phyloP scores from a whole-genome alignment of 1,140 invertebrate species.

The Diachasma alloeum region DNA sequence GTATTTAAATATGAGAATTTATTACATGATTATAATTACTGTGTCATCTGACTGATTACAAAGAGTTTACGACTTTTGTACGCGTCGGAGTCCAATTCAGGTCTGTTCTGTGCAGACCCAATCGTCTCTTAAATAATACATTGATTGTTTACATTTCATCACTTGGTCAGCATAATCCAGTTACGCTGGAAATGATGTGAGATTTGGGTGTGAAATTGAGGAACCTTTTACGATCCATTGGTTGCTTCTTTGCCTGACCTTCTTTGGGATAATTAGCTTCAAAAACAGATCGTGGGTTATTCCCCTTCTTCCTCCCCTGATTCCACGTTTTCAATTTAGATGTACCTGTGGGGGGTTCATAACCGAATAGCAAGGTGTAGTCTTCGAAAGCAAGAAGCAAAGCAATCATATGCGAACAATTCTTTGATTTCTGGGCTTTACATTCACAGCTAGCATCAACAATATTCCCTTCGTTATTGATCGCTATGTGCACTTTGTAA shows the following conservation, averaged over 20 bases:
- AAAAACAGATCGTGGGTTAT: neutral
- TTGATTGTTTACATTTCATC: no score
- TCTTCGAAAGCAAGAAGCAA: slow-evolving; percentile 10
- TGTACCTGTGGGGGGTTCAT: neutral
- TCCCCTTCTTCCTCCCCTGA: neutral
- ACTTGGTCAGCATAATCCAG: no score
- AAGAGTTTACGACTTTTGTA: no score
- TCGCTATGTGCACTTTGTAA: neutral
- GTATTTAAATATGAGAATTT: no score
- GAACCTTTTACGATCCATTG: neutral
- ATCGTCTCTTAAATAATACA: no score
- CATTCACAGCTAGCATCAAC: slow-evolving; percentile 7
- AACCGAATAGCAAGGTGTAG: neutral
- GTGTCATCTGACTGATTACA: no score
- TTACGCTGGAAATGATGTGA: no score
- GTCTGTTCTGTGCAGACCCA: no score
- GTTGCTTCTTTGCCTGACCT: neutral
- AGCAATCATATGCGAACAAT: slow-evolving; percentile 9
- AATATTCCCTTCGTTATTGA: neutral
- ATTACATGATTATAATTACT: no score
- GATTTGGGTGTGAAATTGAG: no score
- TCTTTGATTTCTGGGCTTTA: neutral
- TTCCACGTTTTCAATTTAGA: slow-evolving; percentile 1
- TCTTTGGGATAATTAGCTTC: neutral
- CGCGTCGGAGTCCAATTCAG: no score